Evolutionary conservation across 2,888 invertebrate species (phyloP).

Genomic region (Idaea dimidiata): DNA sequence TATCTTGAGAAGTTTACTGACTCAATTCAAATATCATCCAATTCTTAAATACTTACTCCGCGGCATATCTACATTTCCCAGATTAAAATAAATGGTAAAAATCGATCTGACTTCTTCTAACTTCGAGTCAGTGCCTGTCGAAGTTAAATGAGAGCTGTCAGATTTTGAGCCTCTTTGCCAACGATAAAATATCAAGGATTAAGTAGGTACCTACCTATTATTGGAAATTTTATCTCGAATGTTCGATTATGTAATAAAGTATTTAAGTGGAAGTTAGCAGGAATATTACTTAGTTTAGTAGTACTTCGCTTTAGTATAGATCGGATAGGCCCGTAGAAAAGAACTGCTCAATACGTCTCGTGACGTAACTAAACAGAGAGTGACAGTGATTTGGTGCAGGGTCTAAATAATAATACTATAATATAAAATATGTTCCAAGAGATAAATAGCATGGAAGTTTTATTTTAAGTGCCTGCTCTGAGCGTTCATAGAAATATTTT

Average conservation of each 20-base stretch:
- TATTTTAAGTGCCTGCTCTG: no score
- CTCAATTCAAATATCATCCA: no score
- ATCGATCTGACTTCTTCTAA: constrained; percentile 33
- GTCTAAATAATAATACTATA: no score
- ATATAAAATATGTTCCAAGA: no score
- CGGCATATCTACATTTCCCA: constrained; percentile 10
- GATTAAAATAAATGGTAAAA: constrained; percentile 22
- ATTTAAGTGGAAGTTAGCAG: neutral
- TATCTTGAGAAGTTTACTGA: no score
- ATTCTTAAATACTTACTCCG: no score
- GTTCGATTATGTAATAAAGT: neutral
- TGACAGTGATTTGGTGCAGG: no score
- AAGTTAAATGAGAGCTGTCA: constrained; percentile 67
- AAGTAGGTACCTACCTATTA: constrained; percentile 13
- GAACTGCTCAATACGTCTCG: no score
- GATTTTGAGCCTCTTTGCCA: constrained; percentile 46
- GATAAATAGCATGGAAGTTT: no score
- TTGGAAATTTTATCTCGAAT: neutral
- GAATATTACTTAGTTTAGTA: neutral
- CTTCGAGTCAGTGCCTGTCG: constrained; percentile 45
- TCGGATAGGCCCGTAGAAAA: no score
- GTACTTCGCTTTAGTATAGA: neutral
- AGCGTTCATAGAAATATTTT: no score
- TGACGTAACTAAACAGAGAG: no score
- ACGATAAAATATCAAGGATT: constrained; percentile 49